Percentiles rank a stretch among this genome's conserved stretches.
Evolutionary conservation across 1,140 invertebrate genomes (phyloP).

Genomic region (Hycleus cichorii): DNA sequence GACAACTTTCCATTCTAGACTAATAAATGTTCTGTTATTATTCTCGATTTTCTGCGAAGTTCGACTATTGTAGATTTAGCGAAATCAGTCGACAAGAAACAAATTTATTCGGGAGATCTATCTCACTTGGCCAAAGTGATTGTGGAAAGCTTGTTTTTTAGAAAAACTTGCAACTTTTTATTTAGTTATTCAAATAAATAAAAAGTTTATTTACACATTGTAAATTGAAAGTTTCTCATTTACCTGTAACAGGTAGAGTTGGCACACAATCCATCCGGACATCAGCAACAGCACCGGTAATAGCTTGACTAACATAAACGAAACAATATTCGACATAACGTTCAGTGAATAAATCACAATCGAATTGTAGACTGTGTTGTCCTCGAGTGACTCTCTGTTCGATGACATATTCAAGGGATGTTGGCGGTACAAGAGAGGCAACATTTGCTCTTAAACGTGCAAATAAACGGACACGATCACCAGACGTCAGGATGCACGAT

Average conservation of each 20-base stretch:
- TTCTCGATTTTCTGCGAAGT: too few species aligned
- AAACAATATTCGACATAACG: slow-evolving; percentile 79
- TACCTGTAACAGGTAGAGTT: slow-evolving; percentile 68
- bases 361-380: slow-evolving; percentile 65
- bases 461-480: slow-evolving; percentile 67
- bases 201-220: too few species aligned
- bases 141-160: too few species aligned
- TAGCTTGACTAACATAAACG: slow-evolving; percentile 73
- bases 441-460: slow-evolving; percentile 60
- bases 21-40: too few species aligned
- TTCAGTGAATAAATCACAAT: slow-evolving; percentile 74
- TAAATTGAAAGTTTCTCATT: not conserved
- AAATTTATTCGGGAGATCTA: too few species aligned
- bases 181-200: not conserved
- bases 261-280: slow-evolving; percentile 74
- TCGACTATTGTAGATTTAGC: too few species aligned
- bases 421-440: slow-evolving; percentile 53
- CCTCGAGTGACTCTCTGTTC: slow-evolving; percentile 56
- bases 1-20: too few species aligned
- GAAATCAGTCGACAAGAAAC: too few species aligned
- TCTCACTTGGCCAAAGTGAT: too few species aligned
- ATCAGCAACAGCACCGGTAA: slow-evolving; percentile 71
- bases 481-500: slow-evolving; percentile 62
- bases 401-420: slow-evolving; percentile 56
- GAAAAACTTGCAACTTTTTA: too few species aligned